Percentiles rank a stretch among this genome's conserved stretches.
Conservation (phyloP, 2,113 vertebrate genomes). For the Lontra canadensis region DNA sequence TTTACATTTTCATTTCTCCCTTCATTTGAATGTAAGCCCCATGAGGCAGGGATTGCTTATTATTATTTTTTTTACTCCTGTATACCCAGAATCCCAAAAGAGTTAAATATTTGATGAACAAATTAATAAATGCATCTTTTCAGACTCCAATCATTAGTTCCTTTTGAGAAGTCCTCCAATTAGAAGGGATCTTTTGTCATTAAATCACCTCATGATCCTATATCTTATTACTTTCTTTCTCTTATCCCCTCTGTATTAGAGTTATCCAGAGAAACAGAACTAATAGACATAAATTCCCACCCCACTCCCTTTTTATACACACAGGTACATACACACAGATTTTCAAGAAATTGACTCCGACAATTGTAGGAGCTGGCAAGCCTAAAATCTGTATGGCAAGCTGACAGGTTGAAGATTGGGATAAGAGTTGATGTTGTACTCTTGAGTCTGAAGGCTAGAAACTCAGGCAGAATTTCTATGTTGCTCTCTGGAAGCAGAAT, state of each 20-base stretch:
- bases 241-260: neutral
- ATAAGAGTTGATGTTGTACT: neutral
- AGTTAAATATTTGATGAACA: neutral
- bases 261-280: neutral
- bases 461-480: neutral
- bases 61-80: neutral
- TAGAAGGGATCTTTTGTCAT: neutral
- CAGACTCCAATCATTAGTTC: neutral
- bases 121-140: neutral
- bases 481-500: neutral
- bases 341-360: neutral
- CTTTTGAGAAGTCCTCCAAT: neutral
- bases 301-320: neutral
- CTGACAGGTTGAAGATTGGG: neutral
- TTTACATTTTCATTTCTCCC: neutral
- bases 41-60: neutral
- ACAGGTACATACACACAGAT: neutral
- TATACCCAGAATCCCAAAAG: neutral
- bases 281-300: neutral
- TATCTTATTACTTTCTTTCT: slow-evolving; percentile 2
- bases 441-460: neutral
- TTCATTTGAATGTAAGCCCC: neutral
- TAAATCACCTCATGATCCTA: neutral
- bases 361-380: neutral
- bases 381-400: neutral